Conservation (phyloP, 2,113 vertebrate genomes). For the Archilochus colubris region DNA sequence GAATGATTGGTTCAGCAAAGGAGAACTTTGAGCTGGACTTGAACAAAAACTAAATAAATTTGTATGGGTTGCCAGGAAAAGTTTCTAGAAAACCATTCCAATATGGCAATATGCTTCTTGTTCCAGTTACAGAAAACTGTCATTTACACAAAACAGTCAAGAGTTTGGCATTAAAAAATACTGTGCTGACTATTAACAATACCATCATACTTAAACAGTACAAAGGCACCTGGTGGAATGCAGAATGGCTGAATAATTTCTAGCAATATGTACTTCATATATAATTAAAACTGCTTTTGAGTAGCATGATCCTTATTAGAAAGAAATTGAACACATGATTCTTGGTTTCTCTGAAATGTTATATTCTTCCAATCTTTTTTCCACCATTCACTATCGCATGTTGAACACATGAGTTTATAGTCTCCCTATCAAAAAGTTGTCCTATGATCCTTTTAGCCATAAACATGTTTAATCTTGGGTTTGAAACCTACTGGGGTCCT, state of each 20-base stretch:
- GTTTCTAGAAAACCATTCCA: background rate
- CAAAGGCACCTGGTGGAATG: conserved; percentile 49
- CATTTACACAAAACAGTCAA: conserved; percentile 59
- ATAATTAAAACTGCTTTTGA: background rate
- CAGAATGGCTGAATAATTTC: background rate
- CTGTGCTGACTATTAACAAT: conserved; percentile 23
- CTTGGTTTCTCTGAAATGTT: background rate
- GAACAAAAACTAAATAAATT: background rate
- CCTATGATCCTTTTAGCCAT: background rate
- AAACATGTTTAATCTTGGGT: background rate
- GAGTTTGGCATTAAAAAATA: background rate
- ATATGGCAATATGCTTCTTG: conserved; percentile 43
- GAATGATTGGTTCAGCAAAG: conserved; percentile 27
- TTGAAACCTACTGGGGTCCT: background rate
- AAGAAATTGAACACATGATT: background rate
- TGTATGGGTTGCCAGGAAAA: background rate
- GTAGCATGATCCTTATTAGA: background rate
- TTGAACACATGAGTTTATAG: background rate
- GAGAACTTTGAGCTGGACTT: background rate
- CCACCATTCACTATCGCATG: background rate
- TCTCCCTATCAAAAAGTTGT: background rate
- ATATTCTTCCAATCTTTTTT: background rate
- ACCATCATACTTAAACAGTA: background rate
- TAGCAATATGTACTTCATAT: background rate
- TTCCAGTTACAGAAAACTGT: conserved; percentile 57